These are phyloP conservation scores for Lucilia sericata DNA, from an alignment of 1,140 invertebrate genomes.

Conservation along the genomic window DNA sequence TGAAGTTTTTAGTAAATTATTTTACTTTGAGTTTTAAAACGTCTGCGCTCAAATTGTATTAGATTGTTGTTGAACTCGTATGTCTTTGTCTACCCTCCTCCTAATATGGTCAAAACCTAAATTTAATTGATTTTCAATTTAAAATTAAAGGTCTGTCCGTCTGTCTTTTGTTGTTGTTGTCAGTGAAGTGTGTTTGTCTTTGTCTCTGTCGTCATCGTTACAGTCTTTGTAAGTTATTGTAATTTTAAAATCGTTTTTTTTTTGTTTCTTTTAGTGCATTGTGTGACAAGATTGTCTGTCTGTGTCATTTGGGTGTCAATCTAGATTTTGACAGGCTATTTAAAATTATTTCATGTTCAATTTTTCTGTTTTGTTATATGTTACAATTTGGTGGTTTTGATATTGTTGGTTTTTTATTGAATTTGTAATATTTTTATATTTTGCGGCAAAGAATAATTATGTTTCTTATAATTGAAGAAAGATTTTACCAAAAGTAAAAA, in stretches of 20 bases:
- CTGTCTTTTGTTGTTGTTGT: background rate
- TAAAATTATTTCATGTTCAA: constrained; percentile 33
- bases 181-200: background rate
- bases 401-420: too few relatives aligned
- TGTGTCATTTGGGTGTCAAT: constrained; percentile 35
- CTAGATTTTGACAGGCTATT: constrained; percentile 40
- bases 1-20: constrained; percentile 7
- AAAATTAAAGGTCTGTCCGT: background rate
- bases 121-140: constrained; percentile 42
- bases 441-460: too few relatives aligned
- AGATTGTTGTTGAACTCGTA: background rate
- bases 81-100: background rate
- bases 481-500: too few relatives aligned
- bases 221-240: background rate
- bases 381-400: background rate
- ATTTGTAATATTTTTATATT: too few relatives aligned
- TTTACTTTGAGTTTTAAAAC: background rate
- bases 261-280: background rate
- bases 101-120: constrained; percentile 37
- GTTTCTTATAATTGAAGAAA: too few relatives aligned
- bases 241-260: background rate
- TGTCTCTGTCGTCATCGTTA: background rate
- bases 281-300: constrained; percentile 33
- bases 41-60: background rate
- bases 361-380: background rate